Percentiles rank a stretch among this genome's conserved stretches.
These are phyloP conservation scores for Bombus difficillimus DNA, from an alignment of 1,140 invertebrate species.

Conservation along the genomic window DNA sequence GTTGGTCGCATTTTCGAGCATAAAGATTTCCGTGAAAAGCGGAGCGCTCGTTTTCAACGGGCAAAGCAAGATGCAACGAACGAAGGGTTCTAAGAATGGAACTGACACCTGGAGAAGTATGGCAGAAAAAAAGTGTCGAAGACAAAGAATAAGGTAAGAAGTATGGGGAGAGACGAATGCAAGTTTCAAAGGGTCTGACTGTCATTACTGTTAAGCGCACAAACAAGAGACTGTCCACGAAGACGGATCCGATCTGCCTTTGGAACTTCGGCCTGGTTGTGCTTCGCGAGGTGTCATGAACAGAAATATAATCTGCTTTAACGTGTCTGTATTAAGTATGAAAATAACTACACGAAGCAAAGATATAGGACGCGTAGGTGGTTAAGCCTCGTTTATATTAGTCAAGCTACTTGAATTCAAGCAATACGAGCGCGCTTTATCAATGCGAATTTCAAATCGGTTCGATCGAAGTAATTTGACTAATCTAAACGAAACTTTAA, in stretches of 20 bases:
- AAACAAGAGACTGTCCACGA: conserved; percentile 21
- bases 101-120: conserved; percentile 33
- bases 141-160: conserved; percentile 17
- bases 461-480: too few relatives aligned
- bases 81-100: conserved; percentile 32
- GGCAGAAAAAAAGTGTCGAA: conserved; percentile 8
- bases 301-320: conserved; percentile 8
- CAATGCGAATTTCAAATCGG: neutral
- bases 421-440: neutral
- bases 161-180: neutral
- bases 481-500: too few relatives aligned
- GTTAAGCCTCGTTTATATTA: neutral
- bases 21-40: conserved; percentile 30
- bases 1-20: neutral
- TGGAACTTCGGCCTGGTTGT: neutral
- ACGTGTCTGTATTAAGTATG: neutral
- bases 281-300: neutral
- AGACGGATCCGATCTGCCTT: conserved; percentile 2
- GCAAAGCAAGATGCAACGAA: conserved; percentile 7
- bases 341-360: neutral
- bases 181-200: conserved; percentile 40
- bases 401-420: neutral
- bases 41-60: conserved; percentile 10
- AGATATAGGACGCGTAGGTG: neutral
- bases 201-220: conserved; percentile 44